Evolutionary conservation across 2,888 invertebrate genomes (phyloP), one percentile per base, ranked within the genome.

Genomic region (Tromatobia lineatoria): DNA sequence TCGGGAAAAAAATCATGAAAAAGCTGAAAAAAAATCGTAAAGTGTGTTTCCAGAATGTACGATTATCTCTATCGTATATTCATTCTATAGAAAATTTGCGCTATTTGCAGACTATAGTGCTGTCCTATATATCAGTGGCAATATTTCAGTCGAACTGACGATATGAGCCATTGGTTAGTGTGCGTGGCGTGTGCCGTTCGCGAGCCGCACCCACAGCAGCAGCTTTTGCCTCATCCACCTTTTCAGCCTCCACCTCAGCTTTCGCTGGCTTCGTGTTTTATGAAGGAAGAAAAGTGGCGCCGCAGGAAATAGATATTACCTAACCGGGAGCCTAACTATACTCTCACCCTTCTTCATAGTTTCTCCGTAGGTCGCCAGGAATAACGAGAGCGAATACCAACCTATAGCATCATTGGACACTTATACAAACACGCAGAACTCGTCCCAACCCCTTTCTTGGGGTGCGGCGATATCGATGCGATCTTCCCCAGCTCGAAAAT

Each of bases 291-390:
- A 89, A 91, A 91, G 91, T 90, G 91, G 90, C 90, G 91, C 82
- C 87, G 83, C 83, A 90, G 92, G 92, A 93, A 93, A 93, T 92
- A 92, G 93, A 93, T 93, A 92, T 93, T 92, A 91, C 89, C 90
- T 89, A 91, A 90, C 90, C 29, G 59, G 87, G 88, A 57, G 88
- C 88, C 89, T 90, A 91, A 90, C 90, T 89, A 88, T 88, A 10
- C 52, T 74, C 54, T 61, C 54, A 83, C 83, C 69, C 61, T 85
- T 85, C 77, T 80, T 85, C 84, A 75, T 77, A 79, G 82, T 78
- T 86, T 80, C 87, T 84, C 70, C 86, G 87, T 74, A 64, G 52
- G 59, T 50, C 59, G 61, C 13, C 38, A n/a, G 25, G 80, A 59
- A 69, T 59, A 76, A 67, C 47, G 25, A 50, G 38, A 64, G 50